A percentile compares a stretch with the other conserved stretches of the same genome.
phyloP scores from a whole-genome alignment of 2,113 vertebrate species.

The Chloebia gouldiae region DNA sequence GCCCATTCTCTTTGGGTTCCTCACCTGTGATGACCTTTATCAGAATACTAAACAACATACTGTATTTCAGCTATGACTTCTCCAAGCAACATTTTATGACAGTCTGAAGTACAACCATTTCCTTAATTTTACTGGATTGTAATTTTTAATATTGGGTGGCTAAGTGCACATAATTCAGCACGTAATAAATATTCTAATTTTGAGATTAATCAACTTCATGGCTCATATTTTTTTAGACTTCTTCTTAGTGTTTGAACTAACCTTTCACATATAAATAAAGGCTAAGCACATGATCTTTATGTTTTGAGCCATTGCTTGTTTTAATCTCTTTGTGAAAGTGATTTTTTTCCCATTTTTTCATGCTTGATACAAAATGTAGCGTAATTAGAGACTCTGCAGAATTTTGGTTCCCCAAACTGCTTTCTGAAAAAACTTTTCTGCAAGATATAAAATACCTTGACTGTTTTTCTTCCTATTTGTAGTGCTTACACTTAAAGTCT shows the following conservation, averaged over 20 bases:
- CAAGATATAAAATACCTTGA: not conserved
- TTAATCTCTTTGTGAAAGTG: not conserved
- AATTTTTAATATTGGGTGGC: not conserved
- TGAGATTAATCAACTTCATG: not conserved
- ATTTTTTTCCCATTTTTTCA: not conserved
- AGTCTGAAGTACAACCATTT: not conserved
- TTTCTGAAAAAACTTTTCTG: not conserved
- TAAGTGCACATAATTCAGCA: fast-evolving
- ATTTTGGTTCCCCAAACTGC: not conserved
- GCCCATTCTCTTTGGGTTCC: not conserved
- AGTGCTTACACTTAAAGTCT: not conserved
- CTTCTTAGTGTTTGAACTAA: not conserved
- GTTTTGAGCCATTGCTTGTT: not conserved
- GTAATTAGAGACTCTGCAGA: not conserved
- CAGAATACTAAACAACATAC: not conserved
- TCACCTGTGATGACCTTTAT: not conserved
- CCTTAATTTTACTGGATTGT: not conserved
- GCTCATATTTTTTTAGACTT: not conserved
- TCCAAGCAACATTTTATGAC: not conserved
- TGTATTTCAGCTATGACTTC: not conserved
- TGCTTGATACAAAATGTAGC: not conserved
- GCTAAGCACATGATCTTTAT: not conserved
- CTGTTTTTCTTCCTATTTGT: not conserved
- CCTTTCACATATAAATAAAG: not conserved
- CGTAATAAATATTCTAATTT: not conserved